Percentiles rank a stretch among this genome's conserved stretches.
phyloP scores from a whole-genome alignment of 2,113 vertebrate species.

The Silurus glanis region DNA sequence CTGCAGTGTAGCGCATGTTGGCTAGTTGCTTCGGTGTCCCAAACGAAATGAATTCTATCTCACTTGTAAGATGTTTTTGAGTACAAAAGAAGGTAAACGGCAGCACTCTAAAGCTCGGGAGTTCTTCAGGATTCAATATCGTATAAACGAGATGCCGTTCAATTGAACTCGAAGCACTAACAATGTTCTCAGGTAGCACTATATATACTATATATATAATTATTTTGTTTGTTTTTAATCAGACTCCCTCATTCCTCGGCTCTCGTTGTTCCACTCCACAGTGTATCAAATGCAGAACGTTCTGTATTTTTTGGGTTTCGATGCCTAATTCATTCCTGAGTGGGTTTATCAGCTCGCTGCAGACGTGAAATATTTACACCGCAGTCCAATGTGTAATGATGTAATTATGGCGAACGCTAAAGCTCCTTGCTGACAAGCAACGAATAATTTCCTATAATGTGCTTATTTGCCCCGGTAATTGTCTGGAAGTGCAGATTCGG shows the following conservation, averaged over 20 bases:
- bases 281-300: constrained; percentile 8
- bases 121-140: background rate
- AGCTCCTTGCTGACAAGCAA: constrained; percentile 13
- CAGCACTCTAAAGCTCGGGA: background rate
- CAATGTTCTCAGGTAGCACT: background rate
- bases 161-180: background rate
- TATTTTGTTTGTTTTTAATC: background rate
- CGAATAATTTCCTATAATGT: constrained; percentile 35
- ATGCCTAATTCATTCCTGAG: constrained; percentile 31
- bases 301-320: constrained; percentile 14
- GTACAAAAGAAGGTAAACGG: background rate
- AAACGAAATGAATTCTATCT: background rate
- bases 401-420: constrained; percentile 29
- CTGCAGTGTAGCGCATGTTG: background rate
- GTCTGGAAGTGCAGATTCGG: constrained; percentile 17
- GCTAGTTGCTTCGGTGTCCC: background rate
- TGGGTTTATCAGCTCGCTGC: constrained; percentile 39
- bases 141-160: no score
- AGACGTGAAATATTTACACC: constrained; percentile 30
- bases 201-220: background rate
- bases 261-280: background rate
- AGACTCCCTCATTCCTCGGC: background rate
- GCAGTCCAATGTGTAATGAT: constrained; percentile 13
- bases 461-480: constrained; percentile 25
- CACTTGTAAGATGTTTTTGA: background rate